Base-by-base conservation (phyloP, 2,113 vertebrate genomes). In the Oncorhynchus clarkii region DNA sequence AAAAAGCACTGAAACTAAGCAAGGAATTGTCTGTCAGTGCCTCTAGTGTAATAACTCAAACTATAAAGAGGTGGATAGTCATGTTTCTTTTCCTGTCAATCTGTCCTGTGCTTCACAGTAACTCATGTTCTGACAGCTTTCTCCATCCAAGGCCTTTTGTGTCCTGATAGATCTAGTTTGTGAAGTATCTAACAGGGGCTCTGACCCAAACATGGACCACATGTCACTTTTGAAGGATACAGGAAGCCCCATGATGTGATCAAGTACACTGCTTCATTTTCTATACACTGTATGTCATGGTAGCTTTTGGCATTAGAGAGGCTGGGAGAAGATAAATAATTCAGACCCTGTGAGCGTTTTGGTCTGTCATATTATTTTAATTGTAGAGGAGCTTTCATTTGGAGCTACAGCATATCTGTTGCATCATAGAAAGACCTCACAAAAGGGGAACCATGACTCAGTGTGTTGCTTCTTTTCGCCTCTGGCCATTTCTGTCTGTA, bases 401-500 rank as follows among this genome's bases (percentile, higher is more conserved):
- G 73, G 67, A 73, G 31, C 54, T 39, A 45, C 39, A 45, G 9
- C 2, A 60, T 79, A 79, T 80, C 76, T 77, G 83, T 89, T 89
- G 87, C 88, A 88, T 90, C 88, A 89, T 71, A 80, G 82, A 54
- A 71, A 80, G 82, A 73, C 73, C 79, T 39, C 57, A 62, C 85
- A 62, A 73, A 73, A 31, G 70, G 90, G 86, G 77, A 82, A 65
- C 78, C 85, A 85, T 84, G 88, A 89, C 78, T 90, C 89, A 86
- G 85, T 82, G 78, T 75, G 82, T 27, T 76, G 79, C 74, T 81
- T 82, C 73, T 86, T 80, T 82, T 79, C 14, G 90, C 92, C 91
- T 80, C 77, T 0, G 89, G 92, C 83, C 74, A 77, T 75, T 89
- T 90, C 85, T 89, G 84, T 91, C 88, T 92, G 78, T 65, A 70